A percentile compares a stretch with the other conserved stretches of the same genome.
These are phyloP conservation scores for Notothenia rossii DNA, from an alignment of 2,113 vertebrate species.

Conservation along the genomic window DNA sequence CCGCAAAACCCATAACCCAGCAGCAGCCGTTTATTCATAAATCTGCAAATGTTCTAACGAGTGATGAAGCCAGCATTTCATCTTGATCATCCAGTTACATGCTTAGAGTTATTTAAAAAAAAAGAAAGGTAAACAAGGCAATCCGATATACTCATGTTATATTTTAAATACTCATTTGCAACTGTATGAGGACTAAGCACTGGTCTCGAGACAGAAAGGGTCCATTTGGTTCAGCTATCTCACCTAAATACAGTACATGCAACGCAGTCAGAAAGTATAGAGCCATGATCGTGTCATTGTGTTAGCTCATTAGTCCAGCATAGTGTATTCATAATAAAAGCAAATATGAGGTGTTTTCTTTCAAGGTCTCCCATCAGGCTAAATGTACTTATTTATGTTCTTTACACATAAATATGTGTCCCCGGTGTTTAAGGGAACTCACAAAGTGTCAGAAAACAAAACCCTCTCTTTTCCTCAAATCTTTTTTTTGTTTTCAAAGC, in stretches of 20 bases:
- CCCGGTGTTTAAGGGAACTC: too few species aligned
- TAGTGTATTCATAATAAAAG: background rate
- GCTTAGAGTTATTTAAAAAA: background rate
- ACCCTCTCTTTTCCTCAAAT: too few species aligned
- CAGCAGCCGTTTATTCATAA: constrained; percentile 22
- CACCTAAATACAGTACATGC: background rate
- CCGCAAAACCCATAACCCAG: constrained; percentile 14
- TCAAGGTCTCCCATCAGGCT: too few species aligned
- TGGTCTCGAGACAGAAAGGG: background rate
- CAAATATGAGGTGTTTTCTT: too few species aligned
- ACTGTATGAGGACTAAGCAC: background rate
- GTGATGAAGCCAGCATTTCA: constrained; percentile 41
- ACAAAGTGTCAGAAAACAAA: too few species aligned
- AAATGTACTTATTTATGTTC: too few species aligned
- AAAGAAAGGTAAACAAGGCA: too few species aligned
- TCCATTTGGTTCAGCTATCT: background rate
- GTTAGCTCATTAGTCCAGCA: background rate
- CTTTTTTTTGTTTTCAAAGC: too few species aligned
- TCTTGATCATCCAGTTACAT: constrained; percentile 21
- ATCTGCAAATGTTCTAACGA: constrained; percentile 21
- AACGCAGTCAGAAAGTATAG: background rate
- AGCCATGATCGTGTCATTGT: background rate
- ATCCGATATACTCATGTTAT: constrained; percentile 9
- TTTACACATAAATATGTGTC: too few species aligned
- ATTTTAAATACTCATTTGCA: background rate